Percentiles rank a stretch among this genome's conserved stretches.
Evolutionary conservation across 2,113 vertebrate genomes (phyloP).

Genomic region (Ariopsis seemanni): DNA sequence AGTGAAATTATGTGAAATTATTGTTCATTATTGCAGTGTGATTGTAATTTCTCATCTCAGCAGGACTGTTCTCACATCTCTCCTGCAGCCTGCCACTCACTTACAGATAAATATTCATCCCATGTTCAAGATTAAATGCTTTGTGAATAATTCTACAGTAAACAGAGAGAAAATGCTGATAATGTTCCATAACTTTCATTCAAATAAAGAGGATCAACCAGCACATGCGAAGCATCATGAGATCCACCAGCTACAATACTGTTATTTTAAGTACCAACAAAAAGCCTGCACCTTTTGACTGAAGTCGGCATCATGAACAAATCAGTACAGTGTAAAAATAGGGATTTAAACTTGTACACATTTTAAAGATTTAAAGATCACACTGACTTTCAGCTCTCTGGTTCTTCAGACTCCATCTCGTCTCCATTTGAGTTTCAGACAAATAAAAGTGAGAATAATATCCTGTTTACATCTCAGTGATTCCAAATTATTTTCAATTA

Average conservation of each 20-base stretch:
- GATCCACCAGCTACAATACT: no score
- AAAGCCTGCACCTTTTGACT: no score
- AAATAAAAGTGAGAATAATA: slow-evolving; percentile 61
- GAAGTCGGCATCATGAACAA: not conserved
- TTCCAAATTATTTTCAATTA: slow-evolving; percentile 63
- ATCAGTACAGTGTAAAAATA: not conserved
- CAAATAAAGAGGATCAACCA: not conserved
- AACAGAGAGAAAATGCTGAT: not conserved
- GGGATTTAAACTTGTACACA: not conserved
- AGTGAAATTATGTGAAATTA: not conserved
- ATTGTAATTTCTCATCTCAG: slow-evolving; percentile 21
- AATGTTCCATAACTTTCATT: not conserved
- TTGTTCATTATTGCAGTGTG: not conserved
- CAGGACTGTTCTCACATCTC: not conserved
- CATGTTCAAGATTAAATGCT: not conserved
- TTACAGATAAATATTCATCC: not conserved
- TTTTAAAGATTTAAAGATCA: not conserved
- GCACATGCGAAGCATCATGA: not conserved
- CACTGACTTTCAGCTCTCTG: not conserved
- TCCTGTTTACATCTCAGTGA: slow-evolving; percentile 65
- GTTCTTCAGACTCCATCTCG: slow-evolving; percentile 31
- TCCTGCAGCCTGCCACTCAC: not conserved
- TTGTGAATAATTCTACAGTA: not conserved
- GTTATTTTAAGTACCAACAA: no score
- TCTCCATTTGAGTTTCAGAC: slow-evolving; percentile 3